Percentiles rank a stretch among this genome's conserved stretches.
These are phyloP conservation scores for Poecilia wingei DNA, from an alignment of 2,797 vertebrate species.

Conservation along the genomic window DNA sequence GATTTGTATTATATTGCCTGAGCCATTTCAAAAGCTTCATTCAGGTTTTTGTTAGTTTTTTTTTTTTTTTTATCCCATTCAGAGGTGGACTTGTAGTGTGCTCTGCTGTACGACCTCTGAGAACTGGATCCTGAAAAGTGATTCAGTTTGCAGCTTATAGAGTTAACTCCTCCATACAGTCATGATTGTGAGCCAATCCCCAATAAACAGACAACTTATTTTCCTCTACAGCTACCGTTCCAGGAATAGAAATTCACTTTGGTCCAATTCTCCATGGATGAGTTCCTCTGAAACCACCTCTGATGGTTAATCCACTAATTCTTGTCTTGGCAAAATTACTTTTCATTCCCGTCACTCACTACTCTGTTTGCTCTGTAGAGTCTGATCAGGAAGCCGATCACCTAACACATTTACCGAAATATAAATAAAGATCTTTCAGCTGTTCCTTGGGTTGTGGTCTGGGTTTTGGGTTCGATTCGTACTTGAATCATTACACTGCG, in stretches of 20 bases:
- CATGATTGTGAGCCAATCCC: background rate
- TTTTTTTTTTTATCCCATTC: background rate
- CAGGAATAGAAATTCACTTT: background rate
- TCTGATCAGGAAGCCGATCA: background rate
- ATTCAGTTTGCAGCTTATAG: background rate
- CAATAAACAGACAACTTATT: background rate
- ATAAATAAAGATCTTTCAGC: background rate
- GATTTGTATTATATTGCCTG: background rate
- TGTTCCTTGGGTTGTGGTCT: background rate
- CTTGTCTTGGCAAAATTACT: background rate
- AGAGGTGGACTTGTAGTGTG: background rate
- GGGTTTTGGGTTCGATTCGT: background rate
- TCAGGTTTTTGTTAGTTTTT: background rate
- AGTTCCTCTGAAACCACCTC: background rate
- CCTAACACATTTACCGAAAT: background rate
- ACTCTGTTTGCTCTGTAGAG: background rate
- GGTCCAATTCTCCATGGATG: background rate
- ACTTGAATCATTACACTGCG: background rate
- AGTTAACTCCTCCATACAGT: background rate
- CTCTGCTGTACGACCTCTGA: background rate
- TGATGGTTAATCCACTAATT: background rate
- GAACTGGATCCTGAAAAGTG: background rate
- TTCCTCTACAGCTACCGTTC: background rate
- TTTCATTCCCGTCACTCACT: background rate
- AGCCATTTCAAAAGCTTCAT: background rate